Percentiles rank a stretch among this genome's conserved stretches.
Conservation (phyloP, 2,797 vertebrate genomes). For the Toxotes lorentzi region DNA sequence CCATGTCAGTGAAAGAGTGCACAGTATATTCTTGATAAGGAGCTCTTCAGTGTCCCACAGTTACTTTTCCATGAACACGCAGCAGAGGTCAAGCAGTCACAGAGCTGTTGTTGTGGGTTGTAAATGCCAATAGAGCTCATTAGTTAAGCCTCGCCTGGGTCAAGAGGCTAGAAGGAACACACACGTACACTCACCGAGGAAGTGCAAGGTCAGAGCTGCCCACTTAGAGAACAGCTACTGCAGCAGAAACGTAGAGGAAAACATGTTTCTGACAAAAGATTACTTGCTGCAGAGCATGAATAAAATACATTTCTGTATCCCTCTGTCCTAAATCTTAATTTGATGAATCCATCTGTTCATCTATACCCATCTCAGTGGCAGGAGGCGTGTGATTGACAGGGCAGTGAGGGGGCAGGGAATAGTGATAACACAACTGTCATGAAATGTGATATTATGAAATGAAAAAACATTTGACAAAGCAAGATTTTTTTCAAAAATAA, state of each 20-base stretch:
- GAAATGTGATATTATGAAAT: not conserved
- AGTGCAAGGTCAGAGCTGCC: conserved; percentile 55
- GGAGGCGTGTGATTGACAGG: no score
- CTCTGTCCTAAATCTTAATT: not conserved
- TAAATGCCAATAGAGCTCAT: conserved; percentile 47
- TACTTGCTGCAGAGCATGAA: not conserved
- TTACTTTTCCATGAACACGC: conserved; percentile 26
- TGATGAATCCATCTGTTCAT: not conserved
- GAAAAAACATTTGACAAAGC: not conserved
- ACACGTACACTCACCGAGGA: conserved; percentile 9
- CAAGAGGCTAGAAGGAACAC: conserved; percentile 36
- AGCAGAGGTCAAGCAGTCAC: conserved; percentile 19
- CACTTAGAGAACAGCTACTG: conserved; percentile 20
- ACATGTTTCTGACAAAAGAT: conserved; percentile 10
- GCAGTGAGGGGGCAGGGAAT: not conserved
- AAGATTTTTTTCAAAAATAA: no score
- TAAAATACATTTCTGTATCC: not conserved
- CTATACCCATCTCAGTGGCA: not conserved
- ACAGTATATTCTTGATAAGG: not conserved
- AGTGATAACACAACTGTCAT: not conserved
- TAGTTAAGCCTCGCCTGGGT: conserved; percentile 34
- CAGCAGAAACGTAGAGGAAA: conserved; percentile 35
- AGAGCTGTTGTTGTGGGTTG: conserved; percentile 24
- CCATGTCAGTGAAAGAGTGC: not conserved
- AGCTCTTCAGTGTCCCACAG: not conserved